A percentile compares a stretch with the other conserved stretches of the same genome.
These are phyloP conservation scores for Erethizon dorsatum DNA, from an alignment of 2,797 vertebrate genomes.

Conservation along the genomic window DNA sequence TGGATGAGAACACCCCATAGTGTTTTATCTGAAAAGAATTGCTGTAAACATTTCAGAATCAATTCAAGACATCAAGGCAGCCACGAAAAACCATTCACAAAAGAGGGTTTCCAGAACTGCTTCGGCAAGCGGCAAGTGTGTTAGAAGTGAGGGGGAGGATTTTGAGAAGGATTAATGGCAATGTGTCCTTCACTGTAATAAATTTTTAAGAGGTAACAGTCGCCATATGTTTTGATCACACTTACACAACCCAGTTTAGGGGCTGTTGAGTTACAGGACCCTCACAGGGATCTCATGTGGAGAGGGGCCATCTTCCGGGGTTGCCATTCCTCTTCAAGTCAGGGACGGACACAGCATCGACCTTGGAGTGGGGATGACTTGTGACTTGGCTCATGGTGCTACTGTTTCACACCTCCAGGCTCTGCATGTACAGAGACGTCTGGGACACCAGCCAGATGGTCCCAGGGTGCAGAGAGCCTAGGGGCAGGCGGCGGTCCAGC, in stretches of 20 bases:
- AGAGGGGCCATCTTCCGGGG: rapidly evolving
- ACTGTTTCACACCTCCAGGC: not conserved
- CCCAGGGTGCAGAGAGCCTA: not conserved
- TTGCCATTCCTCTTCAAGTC: too few relatives aligned
- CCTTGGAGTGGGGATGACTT: rapidly evolving
- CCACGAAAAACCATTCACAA: not conserved
- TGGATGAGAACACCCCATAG: not conserved
- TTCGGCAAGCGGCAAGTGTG: not conserved
- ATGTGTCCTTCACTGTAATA: not conserved
- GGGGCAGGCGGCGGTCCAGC: rapidly evolving
- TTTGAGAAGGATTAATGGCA: not conserved
- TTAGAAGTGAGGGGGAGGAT: not conserved
- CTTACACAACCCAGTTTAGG: not conserved
- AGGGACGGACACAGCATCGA: not conserved
- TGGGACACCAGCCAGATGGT: not conserved
- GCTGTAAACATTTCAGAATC: not conserved
- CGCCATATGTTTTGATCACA: not conserved
- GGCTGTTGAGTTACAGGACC: not conserved
- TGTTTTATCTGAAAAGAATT: not conserved
- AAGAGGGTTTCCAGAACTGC: not conserved
- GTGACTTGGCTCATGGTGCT: not conserved
- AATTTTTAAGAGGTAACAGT: not conserved
- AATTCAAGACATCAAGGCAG: not conserved
- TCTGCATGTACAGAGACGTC: not conserved
- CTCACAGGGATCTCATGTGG: rapidly evolving